A percentile compares a stretch with the other conserved stretches of the same genome.
phyloP scores from a whole-genome alignment of 1,140 invertebrate genomes.

The Varroa destructor region DNA sequence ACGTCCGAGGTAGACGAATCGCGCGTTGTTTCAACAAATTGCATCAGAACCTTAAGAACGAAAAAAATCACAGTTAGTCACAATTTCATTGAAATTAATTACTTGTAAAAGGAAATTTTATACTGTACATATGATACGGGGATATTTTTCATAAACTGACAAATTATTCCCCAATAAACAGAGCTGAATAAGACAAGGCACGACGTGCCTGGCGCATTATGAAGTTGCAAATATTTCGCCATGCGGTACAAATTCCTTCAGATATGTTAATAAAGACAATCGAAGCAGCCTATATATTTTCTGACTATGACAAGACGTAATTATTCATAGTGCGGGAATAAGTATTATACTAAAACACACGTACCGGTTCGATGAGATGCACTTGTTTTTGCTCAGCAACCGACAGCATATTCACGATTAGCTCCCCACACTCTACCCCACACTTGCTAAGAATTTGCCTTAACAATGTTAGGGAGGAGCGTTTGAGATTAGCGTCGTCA shows the following conservation, averaged over 20 bases:
- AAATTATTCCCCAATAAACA: no score
- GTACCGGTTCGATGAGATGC: conserved; percentile 9
- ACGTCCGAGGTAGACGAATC: not conserved
- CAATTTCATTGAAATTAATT: no score
- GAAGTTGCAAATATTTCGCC: no score
- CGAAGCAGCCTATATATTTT: no score
- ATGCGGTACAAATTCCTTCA: no score
- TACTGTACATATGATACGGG: no score
- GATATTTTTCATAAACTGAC: no score
- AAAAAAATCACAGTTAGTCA: not conserved
- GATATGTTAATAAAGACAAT: no score
- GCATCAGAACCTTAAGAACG: not conserved
- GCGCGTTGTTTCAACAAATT: not conserved
- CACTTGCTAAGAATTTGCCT: not conserved
- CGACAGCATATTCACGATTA: conserved; percentile 5
- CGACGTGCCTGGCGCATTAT: no score
- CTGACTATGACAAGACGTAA: no score
- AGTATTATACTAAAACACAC: not conserved
- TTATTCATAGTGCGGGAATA: not conserved
- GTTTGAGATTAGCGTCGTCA: not conserved
- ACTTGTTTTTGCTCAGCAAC: conserved; percentile 26
- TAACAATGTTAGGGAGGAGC: not conserved
- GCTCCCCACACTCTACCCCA: not conserved
- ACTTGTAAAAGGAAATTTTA: no score
- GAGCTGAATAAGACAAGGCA: no score